Evolutionary conservation across 2,797 vertebrate species (phyloP).

Genomic region (Etheostoma perlongum): DNA sequence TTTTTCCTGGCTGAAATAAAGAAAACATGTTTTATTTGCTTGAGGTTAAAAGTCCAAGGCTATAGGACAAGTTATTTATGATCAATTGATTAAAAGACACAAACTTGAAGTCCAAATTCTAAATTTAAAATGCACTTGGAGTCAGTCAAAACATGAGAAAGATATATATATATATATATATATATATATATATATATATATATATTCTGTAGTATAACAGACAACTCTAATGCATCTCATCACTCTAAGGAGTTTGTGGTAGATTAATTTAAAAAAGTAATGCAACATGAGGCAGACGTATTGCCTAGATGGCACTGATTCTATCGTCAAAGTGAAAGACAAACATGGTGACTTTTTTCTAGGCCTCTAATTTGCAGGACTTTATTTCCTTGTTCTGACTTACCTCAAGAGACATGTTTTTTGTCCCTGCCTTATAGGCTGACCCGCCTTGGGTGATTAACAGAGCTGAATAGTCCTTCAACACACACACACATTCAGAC

Average conservation of each 20-base stretch:
- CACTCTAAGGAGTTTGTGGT: conserved; percentile 71
- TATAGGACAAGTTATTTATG: conserved; percentile 38
- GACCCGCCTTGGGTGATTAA: conserved; percentile 77
- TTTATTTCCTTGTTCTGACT: conserved; percentile 77
- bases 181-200: too few species aligned
- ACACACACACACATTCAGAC: conserved; percentile 37
- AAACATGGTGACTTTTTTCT: conserved; percentile 72
- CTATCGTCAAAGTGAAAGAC: conserved; percentile 83
- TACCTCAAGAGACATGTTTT: conserved; percentile 70
- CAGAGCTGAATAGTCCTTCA: conserved; percentile 74
- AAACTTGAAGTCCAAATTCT: not conserved
- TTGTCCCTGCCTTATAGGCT: conserved; percentile 65
- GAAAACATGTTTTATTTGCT: too few species aligned
- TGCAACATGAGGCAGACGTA: conserved; percentile 72
- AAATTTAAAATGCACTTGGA: conserved; percentile 18
- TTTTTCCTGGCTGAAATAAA: conserved; percentile 31
- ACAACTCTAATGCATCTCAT: conserved; percentile 69
- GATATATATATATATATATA: conserved; percentile 51
- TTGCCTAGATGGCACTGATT: conserved; percentile 71
- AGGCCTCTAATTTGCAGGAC: conserved; percentile 71
- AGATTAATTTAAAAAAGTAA: conserved; percentile 80
- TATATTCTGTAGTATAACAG: conserved; percentile 57
- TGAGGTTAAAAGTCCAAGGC: conserved; percentile 34
- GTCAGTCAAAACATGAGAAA: conserved; percentile 37
- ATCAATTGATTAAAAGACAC: conserved; percentile 21